A percentile compares a stretch with the other conserved stretches of the same genome.
These are phyloP conservation scores for Spinus pinus DNA, from an alignment of 2,797 vertebrate genomes.

Conservation along the genomic window DNA sequence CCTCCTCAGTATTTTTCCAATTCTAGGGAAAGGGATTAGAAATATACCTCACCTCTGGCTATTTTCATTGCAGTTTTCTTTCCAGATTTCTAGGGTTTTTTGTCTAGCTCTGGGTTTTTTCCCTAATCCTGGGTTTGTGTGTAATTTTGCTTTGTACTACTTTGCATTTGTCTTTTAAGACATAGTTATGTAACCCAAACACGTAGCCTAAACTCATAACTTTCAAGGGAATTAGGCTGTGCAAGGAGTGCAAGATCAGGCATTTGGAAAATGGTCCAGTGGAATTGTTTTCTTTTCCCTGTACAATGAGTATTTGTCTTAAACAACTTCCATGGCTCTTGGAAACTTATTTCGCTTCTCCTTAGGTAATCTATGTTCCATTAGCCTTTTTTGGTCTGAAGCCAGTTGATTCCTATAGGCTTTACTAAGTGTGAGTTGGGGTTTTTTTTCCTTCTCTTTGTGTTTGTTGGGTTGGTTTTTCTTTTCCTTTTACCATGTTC, in stretches of 20 bases:
- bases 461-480: neutral
- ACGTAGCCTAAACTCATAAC: neutral
- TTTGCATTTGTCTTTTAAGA: neutral
- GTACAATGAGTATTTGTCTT: neutral
- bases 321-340: neutral
- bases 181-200: neutral
- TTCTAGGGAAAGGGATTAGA: conserved; percentile 42
- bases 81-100: neutral
- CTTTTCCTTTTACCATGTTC: neutral
- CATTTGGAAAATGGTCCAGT: neutral
- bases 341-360: conserved; percentile 12
- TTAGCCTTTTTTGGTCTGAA: conserved; percentile 5
- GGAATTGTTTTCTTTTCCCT: neutral
- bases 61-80: neutral
- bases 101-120: neutral
- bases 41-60: conserved; percentile 2
- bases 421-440: neutral
- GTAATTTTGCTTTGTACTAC: neutral
- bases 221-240: neutral
- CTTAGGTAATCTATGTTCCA: neutral
- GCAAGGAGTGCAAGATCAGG: neutral
- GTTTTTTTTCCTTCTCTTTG: neutral
- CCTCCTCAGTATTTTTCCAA: conserved; percentile 35
- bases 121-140: neutral
- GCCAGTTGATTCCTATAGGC: neutral